A percentile compares a stretch with the other conserved stretches of the same genome.
Conservation (phyloP, 2,113 vertebrate species). For the Pluvianellus socialis region DNA sequence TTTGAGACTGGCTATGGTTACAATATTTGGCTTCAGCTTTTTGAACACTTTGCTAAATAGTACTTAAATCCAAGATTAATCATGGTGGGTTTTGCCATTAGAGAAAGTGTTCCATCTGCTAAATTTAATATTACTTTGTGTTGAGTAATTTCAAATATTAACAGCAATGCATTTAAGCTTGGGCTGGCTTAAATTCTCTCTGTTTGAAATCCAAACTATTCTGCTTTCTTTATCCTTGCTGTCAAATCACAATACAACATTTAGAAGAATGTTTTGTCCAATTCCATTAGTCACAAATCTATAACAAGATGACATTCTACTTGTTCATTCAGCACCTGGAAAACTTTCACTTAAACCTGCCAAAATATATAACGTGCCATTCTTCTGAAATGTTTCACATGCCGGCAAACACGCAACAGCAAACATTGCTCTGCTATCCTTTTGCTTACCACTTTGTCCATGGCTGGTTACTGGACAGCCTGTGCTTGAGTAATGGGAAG, state of each 20-base stretch:
- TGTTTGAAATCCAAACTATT: not conserved
- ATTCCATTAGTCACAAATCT: not conserved
- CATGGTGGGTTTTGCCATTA: not conserved
- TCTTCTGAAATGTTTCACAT: not conserved
- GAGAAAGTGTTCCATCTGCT: not conserved
- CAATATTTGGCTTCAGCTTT: slow-evolving; percentile 6
- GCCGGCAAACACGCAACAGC: not conserved
- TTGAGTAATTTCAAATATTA: not conserved
- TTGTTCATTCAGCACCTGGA: not conserved
- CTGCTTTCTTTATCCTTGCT: not conserved
- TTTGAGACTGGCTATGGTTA: slow-evolving; percentile 35
- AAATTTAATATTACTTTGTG: not conserved
- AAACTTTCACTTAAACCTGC: not conserved
- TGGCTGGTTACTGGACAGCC: not conserved
- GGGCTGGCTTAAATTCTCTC: not conserved
- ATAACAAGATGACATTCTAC: not conserved
- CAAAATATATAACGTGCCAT: not conserved
- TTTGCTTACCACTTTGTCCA: not conserved
- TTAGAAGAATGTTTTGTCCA: not conserved
- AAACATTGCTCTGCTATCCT: not conserved
- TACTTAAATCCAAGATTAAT: slow-evolving; percentile 29
- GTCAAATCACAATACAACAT: not conserved
- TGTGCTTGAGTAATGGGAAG: not conserved
- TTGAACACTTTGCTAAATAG: not conserved
- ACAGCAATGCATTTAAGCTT: not conserved